These are phyloP conservation scores for Ganaspis sp. DNA, from an alignment of 1,140 invertebrate genomes.

Conservation along the genomic window DNA sequence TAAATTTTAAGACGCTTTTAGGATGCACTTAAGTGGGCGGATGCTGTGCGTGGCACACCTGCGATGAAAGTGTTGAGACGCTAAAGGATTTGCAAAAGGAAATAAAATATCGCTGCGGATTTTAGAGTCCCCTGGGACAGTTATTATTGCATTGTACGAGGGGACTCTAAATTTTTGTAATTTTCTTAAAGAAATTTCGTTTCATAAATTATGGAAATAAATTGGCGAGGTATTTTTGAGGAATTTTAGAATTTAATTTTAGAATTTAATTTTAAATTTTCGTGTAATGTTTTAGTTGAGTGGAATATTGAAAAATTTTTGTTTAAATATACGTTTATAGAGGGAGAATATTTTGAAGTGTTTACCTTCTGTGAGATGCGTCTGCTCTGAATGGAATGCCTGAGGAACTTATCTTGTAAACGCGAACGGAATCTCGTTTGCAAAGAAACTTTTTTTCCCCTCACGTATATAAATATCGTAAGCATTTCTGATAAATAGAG, in stretches of 20 bases:
- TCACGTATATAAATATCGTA: neutral
- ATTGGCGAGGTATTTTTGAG: too few species aligned
- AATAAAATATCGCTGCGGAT: too few species aligned
- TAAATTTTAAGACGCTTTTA: constrained; percentile 29
- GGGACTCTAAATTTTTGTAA: too few species aligned
- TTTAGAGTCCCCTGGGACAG: too few species aligned
- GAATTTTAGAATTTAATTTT: too few species aligned
- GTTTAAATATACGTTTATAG: neutral
- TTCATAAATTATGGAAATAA: too few species aligned
- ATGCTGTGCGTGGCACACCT: neutral
- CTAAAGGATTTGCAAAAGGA: neutral
- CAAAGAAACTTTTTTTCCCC: constrained; percentile 2
- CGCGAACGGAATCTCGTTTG: constrained; percentile 18
- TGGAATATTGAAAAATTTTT: too few species aligned
- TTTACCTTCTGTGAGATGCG: neutral
- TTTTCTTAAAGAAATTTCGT: too few species aligned
- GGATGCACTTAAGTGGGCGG: constrained; percentile 10
- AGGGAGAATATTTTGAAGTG: neutral
- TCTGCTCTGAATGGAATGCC: constrained; percentile 15
- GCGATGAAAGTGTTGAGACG: neutral
- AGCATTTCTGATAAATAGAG: neutral
- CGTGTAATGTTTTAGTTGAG: too few species aligned
- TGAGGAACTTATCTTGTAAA: constrained; percentile 14
- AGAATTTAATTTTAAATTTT: too few species aligned
- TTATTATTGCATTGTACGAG: too few species aligned